Base-by-base conservation (phyloP, 2,113 vertebrate species). In the Pantherophis guttatus region DNA sequence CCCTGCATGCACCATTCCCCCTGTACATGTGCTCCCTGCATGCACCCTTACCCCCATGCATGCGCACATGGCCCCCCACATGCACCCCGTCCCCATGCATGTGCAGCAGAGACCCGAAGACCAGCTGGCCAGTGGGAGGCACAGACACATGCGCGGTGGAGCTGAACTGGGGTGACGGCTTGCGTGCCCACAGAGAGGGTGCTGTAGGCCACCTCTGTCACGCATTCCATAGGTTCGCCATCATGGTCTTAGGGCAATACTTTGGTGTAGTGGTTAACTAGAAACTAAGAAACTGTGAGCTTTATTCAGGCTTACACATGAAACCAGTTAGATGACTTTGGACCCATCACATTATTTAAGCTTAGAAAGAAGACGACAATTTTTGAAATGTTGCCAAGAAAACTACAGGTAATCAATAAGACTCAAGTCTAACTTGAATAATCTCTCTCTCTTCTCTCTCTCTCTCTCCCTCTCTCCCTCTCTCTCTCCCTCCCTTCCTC, bases 141-240 rank as follows among this genome's bases (percentile, higher is more conserved):
- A 6, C 5, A 6, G 5, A 0, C 5, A 6, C 48, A 48, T 48
- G 48, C 5, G 48, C 1, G 5, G 6, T 1, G 48, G 48, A 50
- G 48, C 48, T 50, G 48, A 50, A 50, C 48, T 50, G 48, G 48
- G 48, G 48, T 50, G 48, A 50, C 48, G 48, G 48, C 48, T 50
- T 3, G 5, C 6, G 6, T 50, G 5, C 48, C 5, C 48, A 50
- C 48, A 50, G 48, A 50, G 48, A 50, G 48, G 48, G 48, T 48
- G 44, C 44, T 48, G 44, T 0, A 48, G 44, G 44, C 44, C 44
- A 48, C 44, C 44, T 48, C 44, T 48, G 44, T 3, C 44, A 48
- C 44, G 3, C 48, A 7, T 50, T 0, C 48, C 48, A 50, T 50
- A 50, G 48, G 48, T 50, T 50, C 6, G 6, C 48, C 48, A 50